A percentile compares a stretch with the other conserved stretches of the same genome.
phyloP scores from a whole-genome alignment of 2,113 vertebrate species.

The Trogon melanurus region DNA sequence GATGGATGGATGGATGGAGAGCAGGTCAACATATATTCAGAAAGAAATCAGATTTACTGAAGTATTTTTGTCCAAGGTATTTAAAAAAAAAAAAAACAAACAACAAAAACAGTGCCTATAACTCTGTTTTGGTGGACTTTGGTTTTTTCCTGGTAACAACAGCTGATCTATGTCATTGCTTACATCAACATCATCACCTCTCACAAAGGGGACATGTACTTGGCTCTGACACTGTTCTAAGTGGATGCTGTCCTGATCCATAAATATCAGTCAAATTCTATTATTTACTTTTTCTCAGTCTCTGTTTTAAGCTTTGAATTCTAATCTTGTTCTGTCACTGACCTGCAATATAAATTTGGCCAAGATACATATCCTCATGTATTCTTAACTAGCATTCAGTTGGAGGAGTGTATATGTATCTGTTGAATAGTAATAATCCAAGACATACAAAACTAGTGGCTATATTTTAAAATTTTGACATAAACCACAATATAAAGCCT shows the following conservation, averaged over 20 bases:
- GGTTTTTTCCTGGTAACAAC: neutral
- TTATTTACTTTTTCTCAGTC: neutral
- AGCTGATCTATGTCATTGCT: neutral
- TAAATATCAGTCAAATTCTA: neutral
- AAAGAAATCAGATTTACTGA: neutral
- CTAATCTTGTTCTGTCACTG: neutral
- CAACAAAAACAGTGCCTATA: neutral
- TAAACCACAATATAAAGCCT: neutral
- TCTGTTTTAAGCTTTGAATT: neutral
- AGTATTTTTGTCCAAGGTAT: neutral
- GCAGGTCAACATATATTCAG: neutral
- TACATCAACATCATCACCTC: neutral
- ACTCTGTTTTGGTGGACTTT: neutral
- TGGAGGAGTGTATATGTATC: neutral
- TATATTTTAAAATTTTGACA: neutral
- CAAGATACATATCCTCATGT: neutral
- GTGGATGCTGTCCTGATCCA: neutral
- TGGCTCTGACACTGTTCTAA: neutral
- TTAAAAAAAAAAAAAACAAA: neutral
- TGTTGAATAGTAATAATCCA: neutral
- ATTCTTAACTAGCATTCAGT: neutral
- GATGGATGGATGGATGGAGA: neutral
- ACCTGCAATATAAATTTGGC: neutral
- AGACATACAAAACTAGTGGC: neutral
- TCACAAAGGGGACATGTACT: neutral